Conservation (phyloP, 2,888 invertebrate species). For the Drosophila barbarae region DNA sequence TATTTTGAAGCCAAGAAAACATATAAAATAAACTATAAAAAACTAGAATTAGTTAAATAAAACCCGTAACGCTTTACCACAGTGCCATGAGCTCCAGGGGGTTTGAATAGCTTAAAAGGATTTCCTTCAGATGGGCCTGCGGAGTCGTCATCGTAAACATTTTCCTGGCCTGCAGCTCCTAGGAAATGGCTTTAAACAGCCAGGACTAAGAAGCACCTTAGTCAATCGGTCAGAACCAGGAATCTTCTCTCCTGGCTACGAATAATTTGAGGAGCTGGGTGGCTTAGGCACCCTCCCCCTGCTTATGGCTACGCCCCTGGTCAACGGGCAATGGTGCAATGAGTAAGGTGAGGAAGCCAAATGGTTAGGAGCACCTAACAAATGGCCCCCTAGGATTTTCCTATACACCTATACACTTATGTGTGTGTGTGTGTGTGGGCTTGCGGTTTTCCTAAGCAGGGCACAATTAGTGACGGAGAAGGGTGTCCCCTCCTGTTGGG, state of each 20-base stretch:
- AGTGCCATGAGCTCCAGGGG: conserved; percentile 13
- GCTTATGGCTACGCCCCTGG: conserved; percentile 22
- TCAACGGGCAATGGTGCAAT: conserved; percentile 26
- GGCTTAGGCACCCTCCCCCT: background rate
- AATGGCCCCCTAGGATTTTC: conserved; percentile 26
- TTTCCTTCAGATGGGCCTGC: background rate
- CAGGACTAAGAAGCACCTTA: conserved; percentile 5
- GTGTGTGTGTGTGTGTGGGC: conserved; percentile 7
- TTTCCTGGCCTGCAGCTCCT: conserved; percentile 7
- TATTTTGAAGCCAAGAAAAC: background rate
- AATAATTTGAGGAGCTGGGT: conserved; percentile 25
- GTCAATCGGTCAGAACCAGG: conserved; percentile 26
- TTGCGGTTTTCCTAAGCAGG: conserved; percentile 48
- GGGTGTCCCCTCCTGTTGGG: background rate
- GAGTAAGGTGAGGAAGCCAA: conserved; percentile 40
- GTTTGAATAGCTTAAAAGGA: background rate
- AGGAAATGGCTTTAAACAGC: conserved; percentile 15
- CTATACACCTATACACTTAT: background rate
- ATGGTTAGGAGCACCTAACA: conserved; percentile 30
- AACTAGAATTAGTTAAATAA: background rate
- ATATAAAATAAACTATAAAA: background rate
- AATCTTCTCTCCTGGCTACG: conserved; percentile 3
- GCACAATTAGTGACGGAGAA: conserved; percentile 40
- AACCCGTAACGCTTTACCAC: conserved; percentile 1
- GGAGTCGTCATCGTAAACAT: conserved; percentile 5